Evolutionary conservation across 2,113 vertebrate species (phyloP), one percentile per base, ranked within the genome.

Genomic region (Halcyon senegalensis): DNA sequence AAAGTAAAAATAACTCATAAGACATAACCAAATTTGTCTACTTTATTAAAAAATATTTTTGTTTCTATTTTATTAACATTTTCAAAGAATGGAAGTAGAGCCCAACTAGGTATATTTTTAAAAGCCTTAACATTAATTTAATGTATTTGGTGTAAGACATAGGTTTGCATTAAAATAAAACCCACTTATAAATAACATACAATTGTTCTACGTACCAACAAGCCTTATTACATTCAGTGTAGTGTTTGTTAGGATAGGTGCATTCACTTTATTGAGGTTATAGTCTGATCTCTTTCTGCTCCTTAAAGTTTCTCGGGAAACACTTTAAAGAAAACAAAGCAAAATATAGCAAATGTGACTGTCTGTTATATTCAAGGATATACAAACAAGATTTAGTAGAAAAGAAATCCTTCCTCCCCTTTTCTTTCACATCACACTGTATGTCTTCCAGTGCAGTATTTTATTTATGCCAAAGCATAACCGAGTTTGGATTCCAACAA

Each of bases 201-300:
- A 76, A 41, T 44, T 46, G 44, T n/a, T 94, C 50, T 96, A 99
- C 99, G 95, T 98, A 99, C 99, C 99, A 60, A 99, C 99, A 69
- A 99, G 99, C 55, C 99, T 98, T 97, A 99, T 99, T 94, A 99
- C 99, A 89, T 99, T 99, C 95, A 99, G 97, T 3, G 99, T 99
- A 96, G 99, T 99, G 98, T 99, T 99, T 94, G 99, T 99, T 88
- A 99, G 98, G 95, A 99, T 99, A 21, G 99, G 99, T 27, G 99
- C 99, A 37, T 99, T 99, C 97, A 98, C 98, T 97, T 99, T 99
- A 97, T 98, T 99, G 74, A 99, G 98, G 96, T 98, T 99, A 97
- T 99, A 99, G 98, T 99, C 99, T 0, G 99, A 99, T 97, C 97
- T 99, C 95, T 99, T 99, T 97, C 98, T 98, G 98, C 98, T 99